These are phyloP conservation scores for Callimorpha dominula DNA, from an alignment of 2,888 invertebrate species.

Conservation along the genomic window DNA sequence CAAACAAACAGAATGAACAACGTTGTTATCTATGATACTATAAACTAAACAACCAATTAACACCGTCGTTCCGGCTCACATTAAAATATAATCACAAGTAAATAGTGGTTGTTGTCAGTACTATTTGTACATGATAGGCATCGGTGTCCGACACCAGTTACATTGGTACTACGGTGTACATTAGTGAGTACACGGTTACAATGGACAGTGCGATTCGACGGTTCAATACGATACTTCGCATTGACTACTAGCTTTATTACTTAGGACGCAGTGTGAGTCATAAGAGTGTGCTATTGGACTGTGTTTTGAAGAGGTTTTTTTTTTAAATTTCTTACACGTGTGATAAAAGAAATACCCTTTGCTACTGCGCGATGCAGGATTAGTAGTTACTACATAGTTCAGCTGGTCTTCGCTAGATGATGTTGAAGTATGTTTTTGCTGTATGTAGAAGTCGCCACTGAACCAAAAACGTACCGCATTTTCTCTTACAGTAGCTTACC, in stretches of 20 bases:
- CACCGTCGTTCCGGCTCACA: constrained; percentile 9
- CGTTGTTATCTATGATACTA: neutral
- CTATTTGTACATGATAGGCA: constrained; percentile 11
- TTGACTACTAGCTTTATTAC: constrained; percentile 49
- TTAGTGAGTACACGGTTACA: neutral
- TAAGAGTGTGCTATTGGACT: neutral
- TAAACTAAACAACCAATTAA: constrained; percentile 14
- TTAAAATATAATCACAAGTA: constrained; percentile 16
- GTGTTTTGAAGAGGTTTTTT: too few relatives aligned
- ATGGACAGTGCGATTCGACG: constrained; percentile 26
- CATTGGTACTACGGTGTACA: neutral
- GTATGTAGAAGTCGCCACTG: too few relatives aligned
- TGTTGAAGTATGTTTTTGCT: too few relatives aligned
- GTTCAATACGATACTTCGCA: constrained; percentile 46
- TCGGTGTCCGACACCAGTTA: constrained; percentile 11
- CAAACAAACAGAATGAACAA: neutral
- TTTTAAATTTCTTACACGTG: too few relatives aligned
- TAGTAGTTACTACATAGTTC: too few relatives aligned
- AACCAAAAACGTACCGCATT: too few relatives aligned
- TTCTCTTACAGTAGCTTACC: too few relatives aligned
- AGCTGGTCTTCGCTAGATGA: too few relatives aligned
- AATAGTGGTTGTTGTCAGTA: constrained; percentile 9
- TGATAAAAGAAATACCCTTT: too few relatives aligned
- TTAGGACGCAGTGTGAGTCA: constrained; percentile 21
- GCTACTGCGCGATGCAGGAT: too few relatives aligned